These are phyloP conservation scores for Lutjanus erythropterus DNA, from an alignment of 2,113 vertebrate species.

Conservation along the genomic window DNA sequence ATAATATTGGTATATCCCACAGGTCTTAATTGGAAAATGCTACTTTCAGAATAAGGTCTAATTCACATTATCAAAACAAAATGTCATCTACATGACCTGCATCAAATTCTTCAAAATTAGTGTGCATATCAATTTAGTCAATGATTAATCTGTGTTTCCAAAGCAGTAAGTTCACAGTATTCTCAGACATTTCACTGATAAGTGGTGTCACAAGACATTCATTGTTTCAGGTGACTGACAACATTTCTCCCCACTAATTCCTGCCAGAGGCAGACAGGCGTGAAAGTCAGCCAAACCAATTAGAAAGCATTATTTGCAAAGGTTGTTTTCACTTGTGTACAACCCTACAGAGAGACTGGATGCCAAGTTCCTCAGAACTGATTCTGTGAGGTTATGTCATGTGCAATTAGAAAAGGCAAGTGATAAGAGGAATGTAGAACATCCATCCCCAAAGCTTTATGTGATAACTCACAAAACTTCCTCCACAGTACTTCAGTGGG, in stretches of 20 bases:
- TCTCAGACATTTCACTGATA: neutral
- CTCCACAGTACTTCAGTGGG: neutral
- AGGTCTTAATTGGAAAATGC: no score
- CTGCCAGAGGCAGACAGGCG: neutral
- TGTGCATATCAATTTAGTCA: no score
- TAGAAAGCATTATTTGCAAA: neutral
- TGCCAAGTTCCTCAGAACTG: neutral
- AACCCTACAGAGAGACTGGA: neutral
- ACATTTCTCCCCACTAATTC: neutral
- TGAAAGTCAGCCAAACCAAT: neutral
- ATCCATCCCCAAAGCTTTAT: neutral
- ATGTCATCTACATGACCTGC: no score
- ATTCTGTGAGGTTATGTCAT: neutral
- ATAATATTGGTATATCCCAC: no score
- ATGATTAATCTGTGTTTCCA: constrained; percentile 9
- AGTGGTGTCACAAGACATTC: neutral
- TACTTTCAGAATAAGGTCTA: no score
- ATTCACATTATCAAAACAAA: no score
- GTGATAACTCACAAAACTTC: neutral
- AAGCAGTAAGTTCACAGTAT: neutral
- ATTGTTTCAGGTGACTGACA: neutral
- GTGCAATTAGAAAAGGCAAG: neutral
- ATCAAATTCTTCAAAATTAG: no score
- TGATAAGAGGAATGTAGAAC: neutral
- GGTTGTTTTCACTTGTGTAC: neutral